These are phyloP conservation scores for Cephalopterus ornatus DNA, from an alignment of 2,113 vertebrate genomes.

Conservation along the genomic window DNA sequence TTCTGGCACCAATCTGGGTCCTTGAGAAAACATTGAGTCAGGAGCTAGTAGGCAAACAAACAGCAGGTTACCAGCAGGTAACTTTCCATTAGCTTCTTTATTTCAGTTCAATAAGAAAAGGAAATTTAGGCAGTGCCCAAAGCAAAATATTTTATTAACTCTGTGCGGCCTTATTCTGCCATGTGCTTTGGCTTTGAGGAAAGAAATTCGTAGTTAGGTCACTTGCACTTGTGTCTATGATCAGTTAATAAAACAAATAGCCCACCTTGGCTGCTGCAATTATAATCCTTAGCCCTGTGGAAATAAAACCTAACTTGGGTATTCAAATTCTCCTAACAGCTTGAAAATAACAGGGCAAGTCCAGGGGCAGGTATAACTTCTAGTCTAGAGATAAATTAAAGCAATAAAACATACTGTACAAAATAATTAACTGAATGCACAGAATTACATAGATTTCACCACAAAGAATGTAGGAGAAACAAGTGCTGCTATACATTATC, in stretches of 20 bases:
- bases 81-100: not conserved
- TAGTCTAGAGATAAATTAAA: constrained; percentile 17
- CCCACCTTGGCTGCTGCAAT: constrained; percentile 11
- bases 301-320: constrained; percentile 43
- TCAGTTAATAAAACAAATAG: not conserved
- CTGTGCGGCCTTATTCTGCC: not conserved
- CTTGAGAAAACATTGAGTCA: not conserved
- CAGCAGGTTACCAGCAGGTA: not conserved
- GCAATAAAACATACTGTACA: not conserved
- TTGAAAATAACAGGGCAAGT: constrained; percentile 7
- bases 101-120: not conserved
- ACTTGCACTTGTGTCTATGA: not conserved
- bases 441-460: not conserved
- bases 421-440: constrained; percentile 8
- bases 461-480: not conserved
- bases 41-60: not conserved
- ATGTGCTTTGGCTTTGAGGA: not conserved
- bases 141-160: not conserved
- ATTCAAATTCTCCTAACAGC: not conserved
- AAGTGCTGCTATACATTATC: not conserved
- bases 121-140: not conserved
- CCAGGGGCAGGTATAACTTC: constrained; percentile 9
- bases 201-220: not conserved
- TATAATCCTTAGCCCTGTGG: constrained; percentile 11
- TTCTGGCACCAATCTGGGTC: not conserved